Percentiles rank a stretch among this genome's conserved stretches.
phyloP scores from a whole-genome alignment of 2,888 invertebrate genomes.

The Meta bourneti region DNA sequence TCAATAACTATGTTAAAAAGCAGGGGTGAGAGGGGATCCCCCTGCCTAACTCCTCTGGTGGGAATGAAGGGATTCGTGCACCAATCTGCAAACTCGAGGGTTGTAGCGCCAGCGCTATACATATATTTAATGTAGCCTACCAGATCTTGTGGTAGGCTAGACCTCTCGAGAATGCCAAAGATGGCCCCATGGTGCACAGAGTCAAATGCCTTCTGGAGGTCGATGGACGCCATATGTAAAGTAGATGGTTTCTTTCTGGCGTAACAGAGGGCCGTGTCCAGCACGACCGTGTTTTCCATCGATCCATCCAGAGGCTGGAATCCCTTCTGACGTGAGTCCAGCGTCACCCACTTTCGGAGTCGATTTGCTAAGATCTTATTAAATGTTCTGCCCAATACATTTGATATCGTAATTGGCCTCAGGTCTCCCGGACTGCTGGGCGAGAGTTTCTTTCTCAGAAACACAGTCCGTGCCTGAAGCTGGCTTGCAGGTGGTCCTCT shows the following conservation, averaged over 20 bases:
- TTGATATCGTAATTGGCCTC: neutral
- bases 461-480: neutral
- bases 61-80: neutral
- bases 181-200: neutral
- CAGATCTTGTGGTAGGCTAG: neutral
- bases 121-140: neutral
- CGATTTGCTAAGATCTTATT: neutral
- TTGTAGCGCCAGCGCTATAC: neutral
- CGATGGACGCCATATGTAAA: neutral
- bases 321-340: neutral
- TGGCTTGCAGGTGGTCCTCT: neutral
- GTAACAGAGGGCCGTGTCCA: neutral
- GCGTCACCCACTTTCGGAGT: no score
- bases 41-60: neutral
- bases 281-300: neutral
- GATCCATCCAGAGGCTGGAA: neutral
- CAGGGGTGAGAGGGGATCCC: conserved; percentile 3
- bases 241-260: neutral
- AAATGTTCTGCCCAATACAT: neutral
- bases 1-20: neutral
- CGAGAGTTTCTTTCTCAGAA: neutral
- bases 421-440: neutral
- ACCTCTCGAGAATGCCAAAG: neutral
- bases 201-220: conserved; percentile 19
- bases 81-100: neutral